These are phyloP conservation scores for Tadarida brasiliensis DNA, from an alignment of 2,797 vertebrate genomes.

Conservation along the genomic window DNA sequence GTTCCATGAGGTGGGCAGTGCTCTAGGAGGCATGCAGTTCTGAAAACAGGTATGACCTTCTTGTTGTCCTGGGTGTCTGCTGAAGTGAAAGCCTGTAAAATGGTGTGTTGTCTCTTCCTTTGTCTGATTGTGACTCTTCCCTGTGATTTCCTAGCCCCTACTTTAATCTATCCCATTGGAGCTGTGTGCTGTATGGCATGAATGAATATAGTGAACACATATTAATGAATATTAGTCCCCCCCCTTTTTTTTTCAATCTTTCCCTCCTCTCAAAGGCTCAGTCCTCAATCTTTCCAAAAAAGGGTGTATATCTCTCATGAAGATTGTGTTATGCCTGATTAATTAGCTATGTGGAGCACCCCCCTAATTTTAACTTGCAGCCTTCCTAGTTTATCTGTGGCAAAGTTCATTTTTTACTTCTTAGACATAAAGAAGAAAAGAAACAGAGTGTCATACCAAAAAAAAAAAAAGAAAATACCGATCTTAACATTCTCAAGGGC, in stretches of 20 bases:
- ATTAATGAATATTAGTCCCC: not conserved
- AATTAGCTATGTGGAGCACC: not conserved
- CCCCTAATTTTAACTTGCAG: not conserved
- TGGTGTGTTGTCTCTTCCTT: not conserved
- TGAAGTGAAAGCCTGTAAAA: not conserved
- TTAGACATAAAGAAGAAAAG: not conserved
- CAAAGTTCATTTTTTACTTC: not conserved
- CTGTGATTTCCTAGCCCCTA: not conserved
- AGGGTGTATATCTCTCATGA: not conserved
- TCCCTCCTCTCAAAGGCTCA: not conserved
- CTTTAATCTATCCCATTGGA: constrained; percentile 31
- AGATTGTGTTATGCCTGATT: not conserved
- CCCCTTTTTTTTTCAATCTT: not conserved
- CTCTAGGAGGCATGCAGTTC: not conserved
- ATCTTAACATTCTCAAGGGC: not conserved
- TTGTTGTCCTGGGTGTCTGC: constrained; percentile 62
- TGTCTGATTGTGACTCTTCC: constrained; percentile 22
- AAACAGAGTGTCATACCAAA: not conserved
- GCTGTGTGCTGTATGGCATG: not conserved
- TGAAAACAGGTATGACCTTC: constrained; percentile 82
- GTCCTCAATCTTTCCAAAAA: constrained; percentile 1
- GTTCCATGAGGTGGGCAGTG: not conserved
- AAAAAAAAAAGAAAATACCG: not conserved
- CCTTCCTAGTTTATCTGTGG: not conserved
- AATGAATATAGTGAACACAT: not conserved